Percentiles rank a stretch among this genome's conserved stretches.
Conservation (phyloP, 1,140 invertebrate species). For the Drosophila albomicans region DNA sequence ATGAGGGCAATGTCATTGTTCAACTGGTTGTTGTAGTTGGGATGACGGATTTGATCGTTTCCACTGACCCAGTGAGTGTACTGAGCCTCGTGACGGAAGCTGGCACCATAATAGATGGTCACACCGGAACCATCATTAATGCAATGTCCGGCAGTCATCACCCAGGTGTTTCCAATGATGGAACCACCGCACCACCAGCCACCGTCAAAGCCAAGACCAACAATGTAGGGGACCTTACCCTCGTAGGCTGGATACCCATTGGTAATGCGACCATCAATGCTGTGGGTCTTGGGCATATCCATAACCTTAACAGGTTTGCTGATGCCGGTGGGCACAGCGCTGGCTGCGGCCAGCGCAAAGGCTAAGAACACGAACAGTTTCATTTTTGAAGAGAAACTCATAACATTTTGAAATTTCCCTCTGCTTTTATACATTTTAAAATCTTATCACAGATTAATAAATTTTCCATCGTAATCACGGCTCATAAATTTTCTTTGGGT, state of each 20-base stretch:
- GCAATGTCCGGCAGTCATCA: constrained; percentile 88
- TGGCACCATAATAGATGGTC: constrained; percentile 64
- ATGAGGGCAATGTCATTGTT: constrained; percentile 60
- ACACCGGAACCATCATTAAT: constrained; percentile 36
- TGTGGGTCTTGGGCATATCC: constrained; percentile 16
- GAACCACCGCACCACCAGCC: constrained; percentile 87
- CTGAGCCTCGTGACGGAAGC: constrained; percentile 59
- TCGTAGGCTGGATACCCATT: constrained; percentile 72
- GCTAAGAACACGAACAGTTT: constrained; percentile 21
- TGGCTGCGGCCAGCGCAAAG: constrained; percentile 43
- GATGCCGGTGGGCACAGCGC: constrained; percentile 14
- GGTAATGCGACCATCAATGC: constrained; percentile 73
- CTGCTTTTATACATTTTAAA: neutral
- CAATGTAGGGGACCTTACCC: constrained; percentile 86
- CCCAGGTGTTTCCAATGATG: constrained; percentile 86
- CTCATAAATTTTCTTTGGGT: constrained; percentile 7
- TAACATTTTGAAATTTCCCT: neutral
- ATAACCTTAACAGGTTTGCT: constrained; percentile 19
- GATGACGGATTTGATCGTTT: constrained; percentile 43
- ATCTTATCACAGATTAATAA: neutral
- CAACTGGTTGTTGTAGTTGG: constrained; percentile 54
- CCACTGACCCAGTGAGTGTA: constrained; percentile 45
- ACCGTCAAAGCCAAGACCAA: constrained; percentile 83
- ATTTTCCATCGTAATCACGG: neutral
- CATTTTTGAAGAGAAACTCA: constrained; percentile 7